phyloP scores from a whole-genome alignment of 2,797 vertebrate genomes.

The Sebastes trivittatus region DNA sequence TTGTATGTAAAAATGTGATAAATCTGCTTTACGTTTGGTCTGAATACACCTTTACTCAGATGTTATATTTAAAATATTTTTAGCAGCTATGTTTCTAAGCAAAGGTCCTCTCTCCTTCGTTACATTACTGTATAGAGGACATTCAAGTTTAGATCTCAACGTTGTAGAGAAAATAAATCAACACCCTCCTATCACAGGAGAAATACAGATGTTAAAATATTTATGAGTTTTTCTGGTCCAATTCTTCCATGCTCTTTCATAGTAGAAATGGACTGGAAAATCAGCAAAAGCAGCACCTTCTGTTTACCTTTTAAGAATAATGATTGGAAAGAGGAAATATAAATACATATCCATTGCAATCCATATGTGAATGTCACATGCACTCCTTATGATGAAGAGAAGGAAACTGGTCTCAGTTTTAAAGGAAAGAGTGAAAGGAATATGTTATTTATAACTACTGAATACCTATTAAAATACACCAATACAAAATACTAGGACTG shows the following conservation, averaged over 20 bases:
- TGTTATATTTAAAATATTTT: background rate
- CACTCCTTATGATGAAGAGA: background rate
- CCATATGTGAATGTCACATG: background rate
- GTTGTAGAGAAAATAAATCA: slow-evolving; percentile 11
- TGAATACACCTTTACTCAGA: background rate
- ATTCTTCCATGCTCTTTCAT: background rate
- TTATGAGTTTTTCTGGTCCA: slow-evolving; percentile 1
- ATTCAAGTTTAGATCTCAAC: background rate
- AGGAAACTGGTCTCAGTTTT: background rate
- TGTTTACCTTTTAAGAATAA: background rate
- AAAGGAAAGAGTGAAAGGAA: background rate
- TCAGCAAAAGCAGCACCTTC: slow-evolving; percentile 1
- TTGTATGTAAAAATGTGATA: too few relatives aligned
- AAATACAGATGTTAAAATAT: slow-evolving; percentile 23
- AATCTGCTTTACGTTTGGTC: background rate
- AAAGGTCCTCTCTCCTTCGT: background rate
- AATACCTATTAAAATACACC: background rate
- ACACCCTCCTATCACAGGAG: background rate
- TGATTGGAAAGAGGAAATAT: background rate
- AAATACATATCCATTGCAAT: background rate
- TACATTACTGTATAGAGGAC: background rate
- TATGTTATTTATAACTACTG: background rate
- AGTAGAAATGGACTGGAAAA: slow-evolving; percentile 12
- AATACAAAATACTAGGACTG: background rate
- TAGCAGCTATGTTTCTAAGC: background rate